A percentile compares a stretch with the other conserved stretches of the same genome.
phyloP scores from a whole-genome alignment of 2,797 vertebrate species.

The Sciaenops ocellatus region DNA sequence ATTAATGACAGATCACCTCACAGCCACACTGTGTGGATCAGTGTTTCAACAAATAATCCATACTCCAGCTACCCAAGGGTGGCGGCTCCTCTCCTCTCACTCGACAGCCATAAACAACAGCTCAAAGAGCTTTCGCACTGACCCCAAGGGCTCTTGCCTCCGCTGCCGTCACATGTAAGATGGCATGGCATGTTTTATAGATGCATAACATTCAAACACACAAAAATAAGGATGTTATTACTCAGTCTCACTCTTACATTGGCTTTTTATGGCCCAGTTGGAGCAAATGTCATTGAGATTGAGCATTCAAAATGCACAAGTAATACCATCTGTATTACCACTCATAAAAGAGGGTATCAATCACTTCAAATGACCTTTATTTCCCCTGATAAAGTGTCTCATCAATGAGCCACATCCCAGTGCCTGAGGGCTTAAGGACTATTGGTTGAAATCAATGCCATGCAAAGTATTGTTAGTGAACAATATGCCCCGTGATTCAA shows the following conservation, averaged over 20 bases:
- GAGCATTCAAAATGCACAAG: constrained; percentile 75
- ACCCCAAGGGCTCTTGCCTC: constrained; percentile 52
- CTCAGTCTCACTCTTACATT: constrained; percentile 64
- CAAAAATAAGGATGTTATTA: constrained; percentile 74
- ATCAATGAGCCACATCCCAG: constrained; percentile 71
- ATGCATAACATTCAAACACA: constrained; percentile 71
- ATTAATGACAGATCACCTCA: constrained; percentile 46
- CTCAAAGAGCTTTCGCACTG: constrained; percentile 61
- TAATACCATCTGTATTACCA: constrained; percentile 73
- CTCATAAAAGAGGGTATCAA: constrained; percentile 79
- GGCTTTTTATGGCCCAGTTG: constrained; percentile 69
- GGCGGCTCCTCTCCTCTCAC: constrained; percentile 30
- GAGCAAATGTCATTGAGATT: constrained; percentile 79
- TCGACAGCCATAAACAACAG: constrained; percentile 64
- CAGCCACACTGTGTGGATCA: constrained; percentile 50
- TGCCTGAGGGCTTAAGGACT: constrained; percentile 64
- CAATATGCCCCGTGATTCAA: constrained; percentile 73
- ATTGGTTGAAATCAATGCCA: constrained; percentile 79
- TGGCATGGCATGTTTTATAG: constrained; percentile 64
- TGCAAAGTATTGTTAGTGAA: constrained; percentile 75
- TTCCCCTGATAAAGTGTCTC: constrained; percentile 75
- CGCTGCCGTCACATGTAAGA: constrained; percentile 22
- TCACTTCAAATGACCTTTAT: constrained; percentile 80
- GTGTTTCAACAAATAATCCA: constrained; percentile 72
- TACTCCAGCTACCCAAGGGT: constrained; percentile 28